Conservation (phyloP, 1,140 invertebrate genomes). For the Parapsyche elsis region DNA sequence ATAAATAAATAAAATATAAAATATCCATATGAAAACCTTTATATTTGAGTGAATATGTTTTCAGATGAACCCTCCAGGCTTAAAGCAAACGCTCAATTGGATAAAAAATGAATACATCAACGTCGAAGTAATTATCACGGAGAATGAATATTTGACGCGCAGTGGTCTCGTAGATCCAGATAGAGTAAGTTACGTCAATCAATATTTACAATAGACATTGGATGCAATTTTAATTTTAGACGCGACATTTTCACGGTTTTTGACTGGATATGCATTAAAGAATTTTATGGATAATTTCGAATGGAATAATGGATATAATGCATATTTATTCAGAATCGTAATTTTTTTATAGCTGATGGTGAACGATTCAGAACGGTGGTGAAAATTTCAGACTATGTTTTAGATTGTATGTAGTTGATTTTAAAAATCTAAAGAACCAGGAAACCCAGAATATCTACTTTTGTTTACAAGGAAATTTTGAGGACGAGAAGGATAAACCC, state of each 20-base stretch:
- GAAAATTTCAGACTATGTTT: slow-evolving; percentile 57
- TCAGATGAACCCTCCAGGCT: slow-evolving; percentile 61
- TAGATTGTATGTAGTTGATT: slow-evolving; percentile 66
- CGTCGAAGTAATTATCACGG: slow-evolving; percentile 70
- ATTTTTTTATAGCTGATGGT: too few relatives aligned
- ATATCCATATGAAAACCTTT: slow-evolving; percentile 19
- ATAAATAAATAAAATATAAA: background rate
- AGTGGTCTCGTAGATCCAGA: too few relatives aligned
- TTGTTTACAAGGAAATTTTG: slow-evolving; percentile 67
- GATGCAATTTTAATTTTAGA: too few relatives aligned
- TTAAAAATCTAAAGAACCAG: slow-evolving; percentile 61
- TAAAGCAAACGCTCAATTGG: slow-evolving; percentile 71
- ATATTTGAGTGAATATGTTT: background rate
- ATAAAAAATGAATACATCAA: slow-evolving; percentile 71
- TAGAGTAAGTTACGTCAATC: too few relatives aligned
- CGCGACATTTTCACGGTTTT: too few relatives aligned
- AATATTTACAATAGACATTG: too few relatives aligned
- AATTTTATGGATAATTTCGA: too few relatives aligned
- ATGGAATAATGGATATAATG: background rate
- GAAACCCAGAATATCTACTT: slow-evolving; percentile 71
- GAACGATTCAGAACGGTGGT: too few relatives aligned
- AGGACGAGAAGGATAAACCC: slow-evolving; percentile 42
- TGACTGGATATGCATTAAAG: too few relatives aligned
- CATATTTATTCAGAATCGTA: too few relatives aligned
- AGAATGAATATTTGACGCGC: slow-evolving; percentile 68